These are phyloP conservation scores for Callithrix jacchus DNA, from an alignment of 2,113 vertebrate species.

Conservation along the genomic window DNA sequence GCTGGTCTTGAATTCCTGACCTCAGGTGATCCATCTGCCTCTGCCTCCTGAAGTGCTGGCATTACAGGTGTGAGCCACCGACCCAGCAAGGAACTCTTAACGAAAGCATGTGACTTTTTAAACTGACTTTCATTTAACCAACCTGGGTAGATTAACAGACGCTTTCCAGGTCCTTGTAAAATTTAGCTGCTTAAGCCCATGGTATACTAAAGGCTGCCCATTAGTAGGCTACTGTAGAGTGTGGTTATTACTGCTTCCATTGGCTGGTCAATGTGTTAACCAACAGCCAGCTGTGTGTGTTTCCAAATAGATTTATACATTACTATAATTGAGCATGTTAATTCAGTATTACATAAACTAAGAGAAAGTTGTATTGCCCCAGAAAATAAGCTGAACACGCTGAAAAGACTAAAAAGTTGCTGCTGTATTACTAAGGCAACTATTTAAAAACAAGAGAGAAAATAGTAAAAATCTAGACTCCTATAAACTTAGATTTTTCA, in stretches of 20 bases:
- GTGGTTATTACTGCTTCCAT: not conserved
- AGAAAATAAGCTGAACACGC: not conserved
- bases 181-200: not conserved
- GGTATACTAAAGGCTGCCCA: not conserved
- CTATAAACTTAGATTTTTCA: not conserved
- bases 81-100: not conserved
- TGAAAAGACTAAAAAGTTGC: not conserved
- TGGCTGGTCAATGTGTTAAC: not conserved
- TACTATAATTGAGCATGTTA: slow-evolving; percentile 9
- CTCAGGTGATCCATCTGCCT: too few species aligned
- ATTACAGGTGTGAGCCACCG: too few species aligned
- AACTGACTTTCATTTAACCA: not conserved
- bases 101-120: not conserved
- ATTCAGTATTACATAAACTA: not conserved
- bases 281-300: not conserved
- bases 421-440: not conserved
- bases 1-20: too few species aligned
- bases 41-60: too few species aligned
- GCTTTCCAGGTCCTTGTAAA: not conserved
- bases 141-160: not conserved
- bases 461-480: not conserved
- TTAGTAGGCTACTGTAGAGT: not conserved
- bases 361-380: not conserved
- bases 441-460: not conserved
- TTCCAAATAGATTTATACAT: not conserved